Conservation (phyloP, 1,140 invertebrate genomes). For the Atta cephalotes region DNA sequence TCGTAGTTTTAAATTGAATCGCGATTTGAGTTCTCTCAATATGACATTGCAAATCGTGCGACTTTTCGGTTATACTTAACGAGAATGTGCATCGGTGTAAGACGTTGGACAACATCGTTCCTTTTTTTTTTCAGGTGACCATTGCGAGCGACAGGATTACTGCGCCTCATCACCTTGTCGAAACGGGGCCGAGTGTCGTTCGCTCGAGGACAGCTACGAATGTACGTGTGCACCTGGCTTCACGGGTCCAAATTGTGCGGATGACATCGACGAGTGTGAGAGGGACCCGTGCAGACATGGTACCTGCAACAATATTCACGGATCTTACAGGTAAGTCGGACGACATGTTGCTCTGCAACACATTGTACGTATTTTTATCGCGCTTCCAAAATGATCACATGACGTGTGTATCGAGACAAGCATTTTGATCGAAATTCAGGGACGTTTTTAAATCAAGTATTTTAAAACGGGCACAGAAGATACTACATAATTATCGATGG, state of each 20-base stretch:
- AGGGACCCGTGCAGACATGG: constrained; percentile 93
- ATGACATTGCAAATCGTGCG: neutral
- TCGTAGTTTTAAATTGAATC: constrained; percentile 33
- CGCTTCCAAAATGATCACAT: neutral
- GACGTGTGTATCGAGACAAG: neutral
- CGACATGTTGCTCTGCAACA: constrained; percentile 34
- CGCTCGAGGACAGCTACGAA: constrained; percentile 91
- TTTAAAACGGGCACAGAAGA: constrained; percentile 6
- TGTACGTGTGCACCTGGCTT: constrained; percentile 96
- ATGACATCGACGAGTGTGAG: constrained; percentile 96
- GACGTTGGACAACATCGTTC: constrained; percentile 9
- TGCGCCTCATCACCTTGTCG: constrained; percentile 95
- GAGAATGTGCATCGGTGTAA: constrained; percentile 6
- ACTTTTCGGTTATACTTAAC: neutral
- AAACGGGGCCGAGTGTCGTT: constrained; percentile 94
- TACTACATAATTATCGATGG: constrained; percentile 39
- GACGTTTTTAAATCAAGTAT: constrained; percentile 21
- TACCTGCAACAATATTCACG: constrained; percentile 95
- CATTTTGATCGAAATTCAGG: constrained; percentile 36
- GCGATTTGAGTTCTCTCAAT: constrained; percentile 8
- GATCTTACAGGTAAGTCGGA: constrained; percentile 94
- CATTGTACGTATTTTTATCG: constrained; percentile 54
- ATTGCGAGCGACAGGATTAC: constrained; percentile 95
- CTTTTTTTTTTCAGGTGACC: constrained; percentile 88
- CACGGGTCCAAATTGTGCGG: constrained; percentile 93